These are phyloP conservation scores for Ormyrus labotus DNA, from an alignment of 2,888 invertebrate genomes.

Conservation along the genomic window DNA sequence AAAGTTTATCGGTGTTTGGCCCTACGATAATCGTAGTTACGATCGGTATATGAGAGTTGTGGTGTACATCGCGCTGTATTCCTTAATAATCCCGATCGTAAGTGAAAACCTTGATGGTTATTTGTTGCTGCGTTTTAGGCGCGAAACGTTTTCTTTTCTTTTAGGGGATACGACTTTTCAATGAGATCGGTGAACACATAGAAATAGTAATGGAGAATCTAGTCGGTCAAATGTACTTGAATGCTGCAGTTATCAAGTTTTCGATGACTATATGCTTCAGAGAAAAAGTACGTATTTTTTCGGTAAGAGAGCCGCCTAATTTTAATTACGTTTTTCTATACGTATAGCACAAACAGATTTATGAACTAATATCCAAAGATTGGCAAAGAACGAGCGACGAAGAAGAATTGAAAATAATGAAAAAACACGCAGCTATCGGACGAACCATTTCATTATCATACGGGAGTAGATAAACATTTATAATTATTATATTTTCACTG, in stretches of 20 bases:
- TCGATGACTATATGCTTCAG: not conserved
- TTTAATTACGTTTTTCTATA: not conserved
- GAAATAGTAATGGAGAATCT: slow-evolving; percentile 17
- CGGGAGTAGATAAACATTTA: slow-evolving; percentile 5
- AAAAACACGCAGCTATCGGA: slow-evolving; percentile 6
- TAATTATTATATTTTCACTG: not conserved
- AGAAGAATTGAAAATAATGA: slow-evolving; percentile 17
- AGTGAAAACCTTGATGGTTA: not conserved
- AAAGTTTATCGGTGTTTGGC: slow-evolving; percentile 20
- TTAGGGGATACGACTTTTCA: slow-evolving; percentile 4
- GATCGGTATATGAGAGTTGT: not conserved
- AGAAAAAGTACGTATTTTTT: not conserved
- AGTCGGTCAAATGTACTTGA: slow-evolving; percentile 15
- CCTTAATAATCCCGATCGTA: slow-evolving; percentile 11
- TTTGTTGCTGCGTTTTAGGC: not conserved
- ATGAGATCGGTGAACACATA: slow-evolving; percentile 4
- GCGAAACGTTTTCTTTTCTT: not conserved
- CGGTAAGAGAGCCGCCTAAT: not conserved
- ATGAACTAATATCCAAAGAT: slow-evolving; percentile 15
- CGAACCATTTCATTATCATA: not conserved
- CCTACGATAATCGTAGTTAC: not conserved
- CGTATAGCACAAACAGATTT: not conserved
- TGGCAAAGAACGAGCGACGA: slow-evolving; percentile 12
- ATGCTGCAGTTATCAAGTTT: slow-evolving; percentile 26
- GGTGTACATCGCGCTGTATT: slow-evolving; percentile 4